phyloP scores from a whole-genome alignment of 2,113 vertebrate species.

The Stegastes partitus region DNA sequence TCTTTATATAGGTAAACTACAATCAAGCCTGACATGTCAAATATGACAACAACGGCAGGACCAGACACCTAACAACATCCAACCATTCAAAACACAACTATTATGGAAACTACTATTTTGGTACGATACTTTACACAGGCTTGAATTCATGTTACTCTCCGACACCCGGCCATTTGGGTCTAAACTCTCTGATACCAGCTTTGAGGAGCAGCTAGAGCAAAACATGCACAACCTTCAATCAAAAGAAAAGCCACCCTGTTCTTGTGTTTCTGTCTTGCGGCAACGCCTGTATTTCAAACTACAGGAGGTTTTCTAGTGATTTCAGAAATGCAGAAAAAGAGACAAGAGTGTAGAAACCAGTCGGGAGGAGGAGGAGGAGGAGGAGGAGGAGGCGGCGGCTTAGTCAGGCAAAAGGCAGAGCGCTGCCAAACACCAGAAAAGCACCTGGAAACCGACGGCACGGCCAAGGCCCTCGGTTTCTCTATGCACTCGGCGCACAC shows the following conservation, averaged over 20 bases:
- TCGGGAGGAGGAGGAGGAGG: constrained; percentile 28
- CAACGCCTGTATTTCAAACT: constrained; percentile 39
- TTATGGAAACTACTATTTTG: constrained; percentile 55
- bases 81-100: constrained; percentile 33
- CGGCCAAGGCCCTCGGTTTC: constrained; percentile 51
- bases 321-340: constrained; percentile 22
- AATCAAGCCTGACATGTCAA: too few species aligned
- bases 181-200: constrained; percentile 51
- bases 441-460: constrained; percentile 65
- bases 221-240: constrained; percentile 53
- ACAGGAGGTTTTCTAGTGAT: constrained; percentile 37
- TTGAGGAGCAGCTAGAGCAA: constrained; percentile 44
- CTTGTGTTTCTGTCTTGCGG: constrained; percentile 41
- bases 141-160: constrained; percentile 46
- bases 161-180: constrained; percentile 42
- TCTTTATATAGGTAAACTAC: too few species aligned
- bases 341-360: constrained; percentile 24
- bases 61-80: background rate
- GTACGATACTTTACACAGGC: constrained; percentile 38
- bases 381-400: constrained; percentile 17
- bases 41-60: background rate
- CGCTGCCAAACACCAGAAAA: constrained; percentile 65
- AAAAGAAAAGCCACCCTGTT: constrained; percentile 34
- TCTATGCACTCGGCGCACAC: constrained; percentile 45
- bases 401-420: constrained; percentile 31